These are phyloP conservation scores for Pediacus dermestoides DNA, from an alignment of 2,888 invertebrate species.

Conservation along the genomic window DNA sequence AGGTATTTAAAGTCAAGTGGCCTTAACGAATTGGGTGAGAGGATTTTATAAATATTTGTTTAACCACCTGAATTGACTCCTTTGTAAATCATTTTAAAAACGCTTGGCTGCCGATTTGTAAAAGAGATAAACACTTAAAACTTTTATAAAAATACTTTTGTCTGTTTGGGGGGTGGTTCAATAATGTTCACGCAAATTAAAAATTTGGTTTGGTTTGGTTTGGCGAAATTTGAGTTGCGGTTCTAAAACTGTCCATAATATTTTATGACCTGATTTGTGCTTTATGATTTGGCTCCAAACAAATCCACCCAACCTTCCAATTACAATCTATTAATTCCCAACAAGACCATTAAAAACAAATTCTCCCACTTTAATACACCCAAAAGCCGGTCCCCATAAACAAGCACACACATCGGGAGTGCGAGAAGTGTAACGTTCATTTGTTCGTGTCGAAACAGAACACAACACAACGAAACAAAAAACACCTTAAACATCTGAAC, in stretches of 20 bases:
- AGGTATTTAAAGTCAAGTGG: conserved; percentile 26
- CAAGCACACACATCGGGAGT: conserved; percentile 42
- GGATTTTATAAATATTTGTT: conserved; percentile 26
- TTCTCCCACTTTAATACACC: conserved; percentile 27
- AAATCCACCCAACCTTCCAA: too few relatives aligned
- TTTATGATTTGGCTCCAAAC: too few relatives aligned
- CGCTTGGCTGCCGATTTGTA: conserved; percentile 23
- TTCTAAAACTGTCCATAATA: too few relatives aligned
- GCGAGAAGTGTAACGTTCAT: conserved; percentile 49
- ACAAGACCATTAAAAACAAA: conserved; percentile 28
- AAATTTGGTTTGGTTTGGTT: too few relatives aligned
- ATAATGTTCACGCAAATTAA: too few relatives aligned
- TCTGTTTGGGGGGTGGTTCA: too few relatives aligned
- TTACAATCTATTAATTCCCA: conserved; percentile 28
- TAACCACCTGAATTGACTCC: conserved; percentile 18
- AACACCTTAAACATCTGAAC: conserved; percentile 47
- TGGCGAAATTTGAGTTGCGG: too few relatives aligned
- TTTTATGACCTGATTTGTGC: too few relatives aligned
- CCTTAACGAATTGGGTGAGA: conserved; percentile 13
- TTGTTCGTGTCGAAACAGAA: conserved; percentile 49
- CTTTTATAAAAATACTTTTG: too few relatives aligned
- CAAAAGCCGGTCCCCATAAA: conserved; percentile 38
- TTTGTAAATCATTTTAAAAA: conserved; percentile 19
- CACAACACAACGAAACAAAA: conserved; percentile 45
- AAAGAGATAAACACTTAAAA: conserved; percentile 15